A percentile compares a stretch with the other conserved stretches of the same genome.
Evolutionary conservation across 1,140 invertebrate species (phyloP).

Genomic region (Delia radicum): DNA sequence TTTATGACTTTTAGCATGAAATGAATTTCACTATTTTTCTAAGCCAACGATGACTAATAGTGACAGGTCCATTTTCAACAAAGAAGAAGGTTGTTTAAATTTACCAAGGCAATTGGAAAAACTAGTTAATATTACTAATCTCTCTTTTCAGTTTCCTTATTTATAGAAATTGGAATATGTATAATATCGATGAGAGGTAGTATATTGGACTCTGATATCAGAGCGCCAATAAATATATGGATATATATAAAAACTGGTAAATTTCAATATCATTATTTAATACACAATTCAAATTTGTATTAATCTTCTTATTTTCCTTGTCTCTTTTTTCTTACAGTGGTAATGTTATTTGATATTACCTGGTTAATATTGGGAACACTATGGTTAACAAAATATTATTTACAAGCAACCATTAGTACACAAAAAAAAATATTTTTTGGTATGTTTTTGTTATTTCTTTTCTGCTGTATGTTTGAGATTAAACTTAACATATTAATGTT

Average conservation of each 20-base stretch:
- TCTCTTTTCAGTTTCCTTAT: constrained; percentile 62
- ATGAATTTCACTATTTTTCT: too few relatives aligned
- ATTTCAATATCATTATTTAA: constrained; percentile 27
- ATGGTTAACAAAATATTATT: constrained; percentile 73
- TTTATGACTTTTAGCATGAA: too few relatives aligned
- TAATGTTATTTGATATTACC: constrained; percentile 73
- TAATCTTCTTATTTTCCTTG: not conserved
- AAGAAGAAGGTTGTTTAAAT: too few relatives aligned
- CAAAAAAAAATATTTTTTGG: constrained; percentile 77
- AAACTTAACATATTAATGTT: not conserved
- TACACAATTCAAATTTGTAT: not conserved
- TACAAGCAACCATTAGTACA: constrained; percentile 64
- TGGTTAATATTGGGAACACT: constrained; percentile 76
- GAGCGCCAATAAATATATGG: constrained; percentile 78
- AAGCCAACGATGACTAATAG: too few relatives aligned
- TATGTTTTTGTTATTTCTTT: constrained; percentile 59
- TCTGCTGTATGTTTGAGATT: not conserved
- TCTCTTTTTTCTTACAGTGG: constrained; percentile 57
- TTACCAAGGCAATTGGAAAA: too few relatives aligned
- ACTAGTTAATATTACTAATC: too few relatives aligned
- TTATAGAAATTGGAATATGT: constrained; percentile 73
- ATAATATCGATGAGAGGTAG: constrained; percentile 78
- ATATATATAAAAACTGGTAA: constrained; percentile 80
- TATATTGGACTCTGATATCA: constrained; percentile 74
- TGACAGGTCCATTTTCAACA: too few relatives aligned